A percentile compares a stretch with the other conserved stretches of the same genome.
Conservation (phyloP, 2,888 invertebrate species). For the Drosophila monieri region DNA sequence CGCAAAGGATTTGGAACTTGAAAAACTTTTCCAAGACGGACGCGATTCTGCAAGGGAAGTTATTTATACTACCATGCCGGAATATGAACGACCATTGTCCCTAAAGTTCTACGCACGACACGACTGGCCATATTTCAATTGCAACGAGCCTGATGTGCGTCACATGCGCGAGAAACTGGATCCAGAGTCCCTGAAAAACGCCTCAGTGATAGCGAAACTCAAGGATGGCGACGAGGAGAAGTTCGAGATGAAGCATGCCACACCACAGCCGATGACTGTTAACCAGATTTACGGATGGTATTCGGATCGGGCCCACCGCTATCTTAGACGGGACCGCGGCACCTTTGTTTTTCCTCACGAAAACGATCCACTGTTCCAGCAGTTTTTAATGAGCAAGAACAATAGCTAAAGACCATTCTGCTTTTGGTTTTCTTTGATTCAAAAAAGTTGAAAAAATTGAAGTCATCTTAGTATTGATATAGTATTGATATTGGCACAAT, state of each 20-base stretch:
- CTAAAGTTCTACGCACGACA: slow-evolving; percentile 72
- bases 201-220: background rate
- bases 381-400: slow-evolving; percentile 21
- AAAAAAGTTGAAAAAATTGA: slow-evolving; percentile 11
- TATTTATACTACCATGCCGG: slow-evolving; percentile 27
- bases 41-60: background rate
- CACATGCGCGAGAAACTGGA: slow-evolving; percentile 45
- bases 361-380: slow-evolving; percentile 54
- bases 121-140: slow-evolving; percentile 65
- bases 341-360: slow-evolving; percentile 63
- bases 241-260: slow-evolving; percentile 48
- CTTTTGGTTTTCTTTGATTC: background rate
- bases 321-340: slow-evolving; percentile 56
- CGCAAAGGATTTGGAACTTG: slow-evolving; percentile 50
- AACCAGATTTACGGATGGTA: slow-evolving; percentile 75
- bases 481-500: background rate
- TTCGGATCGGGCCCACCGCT: slow-evolving; percentile 55
- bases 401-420: background rate
- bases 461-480: slow-evolving; percentile 12
- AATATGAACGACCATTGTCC: slow-evolving; percentile 56
- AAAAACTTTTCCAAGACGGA: slow-evolving; percentile 5
- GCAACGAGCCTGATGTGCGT: slow-evolving; percentile 45
- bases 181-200: slow-evolving; percentile 27
- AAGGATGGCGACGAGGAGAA: background rate
- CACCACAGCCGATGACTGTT: slow-evolving; percentile 55